phyloP scores from a whole-genome alignment of 2,888 invertebrate species.

The Geotrupes spiniger region DNA sequence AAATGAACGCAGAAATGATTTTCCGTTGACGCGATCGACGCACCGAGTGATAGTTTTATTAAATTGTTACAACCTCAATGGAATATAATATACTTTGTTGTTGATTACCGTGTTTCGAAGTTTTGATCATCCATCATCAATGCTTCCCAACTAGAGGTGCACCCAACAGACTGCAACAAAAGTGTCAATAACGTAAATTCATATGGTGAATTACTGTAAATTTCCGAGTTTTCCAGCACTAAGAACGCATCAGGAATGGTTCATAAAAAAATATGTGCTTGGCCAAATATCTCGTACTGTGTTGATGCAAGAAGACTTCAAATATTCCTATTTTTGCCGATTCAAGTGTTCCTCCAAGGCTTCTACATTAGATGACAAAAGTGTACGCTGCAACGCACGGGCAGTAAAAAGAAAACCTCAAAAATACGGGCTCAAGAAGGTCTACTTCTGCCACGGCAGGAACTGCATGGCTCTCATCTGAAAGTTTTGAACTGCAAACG shows the following conservation, averaged over 20 bases:
- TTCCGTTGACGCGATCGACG: no score
- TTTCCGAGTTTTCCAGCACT: background rate
- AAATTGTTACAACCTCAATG: no score
- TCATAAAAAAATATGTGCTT: slow-evolving; percentile 25
- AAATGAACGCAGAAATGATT: no score
- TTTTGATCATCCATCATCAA: no score
- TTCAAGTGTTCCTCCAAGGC: slow-evolving; percentile 34
- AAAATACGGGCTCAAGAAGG: slow-evolving; percentile 28
- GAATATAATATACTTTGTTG: no score
- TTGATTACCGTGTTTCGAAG: no score
- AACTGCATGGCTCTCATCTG: slow-evolving; percentile 43
- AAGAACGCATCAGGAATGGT: slow-evolving; percentile 23
- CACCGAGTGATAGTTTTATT: no score
- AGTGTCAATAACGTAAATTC: slow-evolving; percentile 6
- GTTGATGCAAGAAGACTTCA: slow-evolving; percentile 36
- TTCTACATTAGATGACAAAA: slow-evolving; percentile 51
- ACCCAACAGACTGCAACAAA: no score
- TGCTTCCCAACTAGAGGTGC: no score
- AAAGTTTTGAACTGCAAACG: slow-evolving; percentile 13
- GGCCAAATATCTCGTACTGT: slow-evolving; percentile 27
- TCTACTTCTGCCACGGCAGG: slow-evolving; percentile 45
- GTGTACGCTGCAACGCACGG: slow-evolving; percentile 38
- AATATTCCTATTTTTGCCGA: slow-evolving; percentile 27
- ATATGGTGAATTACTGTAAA: slow-evolving; percentile 20
- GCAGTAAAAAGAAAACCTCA: slow-evolving; percentile 44